Base-by-base conservation (phyloP, 2,113 vertebrate species). In the Brachyhypopomus gauderio region DNA sequence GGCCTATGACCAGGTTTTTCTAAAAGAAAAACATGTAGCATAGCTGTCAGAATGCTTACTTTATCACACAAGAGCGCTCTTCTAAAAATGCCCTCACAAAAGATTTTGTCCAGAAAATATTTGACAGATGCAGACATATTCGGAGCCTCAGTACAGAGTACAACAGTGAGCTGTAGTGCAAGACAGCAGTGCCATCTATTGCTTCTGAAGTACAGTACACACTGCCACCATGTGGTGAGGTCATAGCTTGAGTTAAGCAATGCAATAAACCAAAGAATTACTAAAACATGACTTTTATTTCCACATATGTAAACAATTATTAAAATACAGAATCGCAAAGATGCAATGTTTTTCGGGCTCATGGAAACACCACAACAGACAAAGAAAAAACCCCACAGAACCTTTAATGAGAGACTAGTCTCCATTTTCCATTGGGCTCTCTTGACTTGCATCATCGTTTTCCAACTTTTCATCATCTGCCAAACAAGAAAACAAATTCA, bases 401-500 rank as follows among this genome's bases (percentile, higher is more conserved):
- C 87, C 16, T 1, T 6, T n/a, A 74, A 2, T 23, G 3, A 60
- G 67, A 25, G 58, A 12, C 84, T 90, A 96, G 82, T 95, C 88
- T 19, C 94, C 92, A 16, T 91, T 89, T 83, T 95, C 95, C 88
- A 94, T 91, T 16, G 91, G 91, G 82, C 92, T 92, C 87, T 93
- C 96, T 84, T 96, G 96, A 87, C 63, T 75, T 4, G 86, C 91
- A 86, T 96, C 97, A 19, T 98, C 96, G 59, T 90, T 95, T 81
- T 99, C 97, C 20, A 94, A 94, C 72, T 99, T 99, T 86, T 99
- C 98, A 67, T 99, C 97, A 91, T 97, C 98, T 99, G 88, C 83
- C 81, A 75, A 72, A 80, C 83, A 71, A 86, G 76, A 88, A 74
- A 69, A 20, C 52, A 41, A 1, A 72, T 38, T 76, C 14, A 34